Evolutionary conservation across 2,797 vertebrate species (phyloP).

Genomic region (Protonibea diacanthus): DNA sequence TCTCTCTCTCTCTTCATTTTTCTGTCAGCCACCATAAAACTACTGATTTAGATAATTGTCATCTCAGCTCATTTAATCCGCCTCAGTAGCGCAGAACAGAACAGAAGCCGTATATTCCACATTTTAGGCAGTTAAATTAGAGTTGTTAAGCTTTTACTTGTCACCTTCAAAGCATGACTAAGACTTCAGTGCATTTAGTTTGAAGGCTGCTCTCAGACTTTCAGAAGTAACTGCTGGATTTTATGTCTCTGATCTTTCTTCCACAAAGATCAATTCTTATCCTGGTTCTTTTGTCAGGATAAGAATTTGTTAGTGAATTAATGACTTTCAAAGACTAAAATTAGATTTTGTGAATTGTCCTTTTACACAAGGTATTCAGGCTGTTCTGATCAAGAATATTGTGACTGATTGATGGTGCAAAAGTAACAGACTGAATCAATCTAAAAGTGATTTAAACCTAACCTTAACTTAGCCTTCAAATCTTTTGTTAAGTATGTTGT

Average conservation of each 20-base stretch:
- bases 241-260: not conserved
- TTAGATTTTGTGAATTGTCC: not conserved
- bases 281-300: not conserved
- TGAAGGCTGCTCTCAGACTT: not conserved
- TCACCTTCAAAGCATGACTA: not conserved
- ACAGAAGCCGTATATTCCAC: not conserved
- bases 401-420: not conserved
- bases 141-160: not conserved
- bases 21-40: not conserved
- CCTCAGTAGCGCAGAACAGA: not conserved
- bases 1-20: not conserved
- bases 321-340: not conserved
- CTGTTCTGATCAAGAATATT: not conserved
- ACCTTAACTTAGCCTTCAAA: too few relatives aligned
- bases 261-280: not conserved
- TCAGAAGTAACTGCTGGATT: not conserved
- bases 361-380: not conserved
- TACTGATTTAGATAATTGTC: not conserved
- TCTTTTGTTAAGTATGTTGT: not conserved
- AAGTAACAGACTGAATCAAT: too few relatives aligned
- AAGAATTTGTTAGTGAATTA: conserved; percentile 1
- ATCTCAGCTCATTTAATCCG: too few relatives aligned
- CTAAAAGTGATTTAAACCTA: not conserved
- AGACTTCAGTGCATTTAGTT: not conserved
- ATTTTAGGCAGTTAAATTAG: not conserved